A percentile compares a stretch with the other conserved stretches of the same genome.
phyloP scores from a whole-genome alignment of 2,888 invertebrate genomes.

The Chymomyza caudatula region DNA sequence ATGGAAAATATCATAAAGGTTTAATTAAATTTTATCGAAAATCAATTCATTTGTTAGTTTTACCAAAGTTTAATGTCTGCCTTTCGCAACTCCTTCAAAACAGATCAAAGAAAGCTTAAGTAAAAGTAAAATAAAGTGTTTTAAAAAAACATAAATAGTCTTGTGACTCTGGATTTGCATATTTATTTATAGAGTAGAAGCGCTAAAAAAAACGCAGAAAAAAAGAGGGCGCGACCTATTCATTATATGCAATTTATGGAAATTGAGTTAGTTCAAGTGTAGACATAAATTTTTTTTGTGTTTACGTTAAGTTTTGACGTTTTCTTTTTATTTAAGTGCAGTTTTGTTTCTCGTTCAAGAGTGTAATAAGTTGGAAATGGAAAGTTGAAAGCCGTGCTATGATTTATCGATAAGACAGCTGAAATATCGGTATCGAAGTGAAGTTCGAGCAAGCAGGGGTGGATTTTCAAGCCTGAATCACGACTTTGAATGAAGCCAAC shows the following conservation, averaged over 20 bases:
- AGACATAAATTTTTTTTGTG: neutral
- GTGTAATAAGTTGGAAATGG: too few relatives aligned
- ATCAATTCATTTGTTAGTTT: neutral
- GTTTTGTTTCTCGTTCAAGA: too few relatives aligned
- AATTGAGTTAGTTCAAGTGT: neutral
- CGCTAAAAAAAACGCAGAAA: neutral
- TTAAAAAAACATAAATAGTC: neutral
- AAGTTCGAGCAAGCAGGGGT: too few relatives aligned
- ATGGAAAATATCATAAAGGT: neutral
- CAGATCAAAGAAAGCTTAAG: neutral
- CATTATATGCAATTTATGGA: neutral
- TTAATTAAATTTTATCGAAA: neutral
- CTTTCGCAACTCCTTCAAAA: neutral
- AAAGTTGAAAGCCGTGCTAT: too few relatives aligned
- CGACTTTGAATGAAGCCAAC: too few relatives aligned
- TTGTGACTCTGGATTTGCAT: neutral
- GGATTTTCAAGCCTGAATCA: too few relatives aligned
- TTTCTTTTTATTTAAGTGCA: too few relatives aligned
- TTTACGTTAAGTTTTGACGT: too few relatives aligned
- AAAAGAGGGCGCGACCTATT: neutral
- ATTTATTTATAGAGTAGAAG: neutral
- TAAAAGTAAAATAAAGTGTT: neutral
- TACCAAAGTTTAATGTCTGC: neutral
- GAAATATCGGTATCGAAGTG: too few relatives aligned
- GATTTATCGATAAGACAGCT: too few relatives aligned